Conservation (phyloP, 37 sponge, comb jelly and placozoan species). For the Haliclona indistincta region DNA sequence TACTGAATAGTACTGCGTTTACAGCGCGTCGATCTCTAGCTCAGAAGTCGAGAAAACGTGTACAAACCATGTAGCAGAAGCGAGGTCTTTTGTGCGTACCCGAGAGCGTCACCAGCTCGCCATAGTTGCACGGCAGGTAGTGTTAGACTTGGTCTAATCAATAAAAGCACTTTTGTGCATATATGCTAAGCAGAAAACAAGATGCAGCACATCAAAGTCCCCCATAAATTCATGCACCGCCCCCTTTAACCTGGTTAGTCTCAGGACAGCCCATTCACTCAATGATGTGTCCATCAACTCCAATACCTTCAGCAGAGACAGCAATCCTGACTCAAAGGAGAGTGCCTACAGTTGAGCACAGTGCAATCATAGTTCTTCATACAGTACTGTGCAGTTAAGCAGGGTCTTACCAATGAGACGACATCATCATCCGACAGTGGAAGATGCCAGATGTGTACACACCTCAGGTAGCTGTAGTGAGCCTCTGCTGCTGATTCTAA, state of each 20-base stretch:
- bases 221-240: neutral
- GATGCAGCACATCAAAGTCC: too few species aligned
- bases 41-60: too few species aligned
- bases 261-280: constrained; percentile 30
- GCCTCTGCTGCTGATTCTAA: constrained; percentile 4
- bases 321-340: constrained; percentile 46
- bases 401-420: constrained; percentile 30
- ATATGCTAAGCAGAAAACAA: too few species aligned
- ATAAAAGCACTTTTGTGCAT: too few species aligned
- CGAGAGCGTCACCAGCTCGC: too few species aligned
- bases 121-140: too few species aligned
- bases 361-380: neutral
- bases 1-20: too few species aligned
- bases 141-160: too few species aligned
- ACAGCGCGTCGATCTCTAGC: too few species aligned
- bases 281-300: constrained; percentile 46
- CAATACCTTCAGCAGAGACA: constrained; percentile 23
- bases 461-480: constrained; percentile 27
- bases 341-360: constrained; percentile 53
- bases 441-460: constrained; percentile 42
- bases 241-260: constrained; percentile 49
- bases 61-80: too few species aligned
- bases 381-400: neutral
- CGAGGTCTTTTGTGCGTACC: too few species aligned
- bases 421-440: constrained; percentile 32